Conservation (phyloP, 2,113 vertebrate species). For the Sceloporus undulatus region DNA sequence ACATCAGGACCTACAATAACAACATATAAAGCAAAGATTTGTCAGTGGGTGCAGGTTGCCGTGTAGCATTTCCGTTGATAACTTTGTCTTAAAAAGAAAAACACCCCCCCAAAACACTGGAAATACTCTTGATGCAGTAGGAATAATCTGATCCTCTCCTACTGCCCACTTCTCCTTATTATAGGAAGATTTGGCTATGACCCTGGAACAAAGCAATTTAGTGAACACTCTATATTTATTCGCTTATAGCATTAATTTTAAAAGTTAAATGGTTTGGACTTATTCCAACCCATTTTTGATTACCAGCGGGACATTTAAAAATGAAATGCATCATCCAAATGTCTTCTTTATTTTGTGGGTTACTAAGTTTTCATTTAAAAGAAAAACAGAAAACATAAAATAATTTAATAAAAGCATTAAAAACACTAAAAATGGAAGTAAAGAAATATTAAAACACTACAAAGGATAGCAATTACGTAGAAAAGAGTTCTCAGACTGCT, state of each 20-base stretch:
- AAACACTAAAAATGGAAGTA: constrained; percentile 19
- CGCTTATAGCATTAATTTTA: constrained; percentile 26
- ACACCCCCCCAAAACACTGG: no score
- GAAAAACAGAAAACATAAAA: neutral
- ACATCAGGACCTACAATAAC: no score
- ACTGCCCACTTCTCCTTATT: neutral
- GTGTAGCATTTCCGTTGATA: neutral
- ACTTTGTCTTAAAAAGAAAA: neutral
- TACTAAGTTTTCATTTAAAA: constrained; percentile 12
- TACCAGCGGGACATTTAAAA: constrained; percentile 18
- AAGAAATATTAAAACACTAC: neutral
- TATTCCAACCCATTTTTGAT: constrained; percentile 21
- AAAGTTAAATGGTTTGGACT: constrained; percentile 32
- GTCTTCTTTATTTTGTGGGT: neutral
- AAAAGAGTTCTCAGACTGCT: neutral
- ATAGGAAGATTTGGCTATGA: neutral
- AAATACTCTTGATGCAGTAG: no score
- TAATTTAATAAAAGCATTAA: neutral
- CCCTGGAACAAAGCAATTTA: constrained; percentile 24
- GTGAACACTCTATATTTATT: neutral
- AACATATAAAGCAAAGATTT: neutral
- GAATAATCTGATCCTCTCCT: no score
- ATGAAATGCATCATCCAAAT: constrained; percentile 29
- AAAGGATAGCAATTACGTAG: neutral
- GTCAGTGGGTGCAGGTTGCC: neutral